Evolutionary conservation across 1,140 invertebrate species (phyloP).

Genomic region (Drosophila teissieri): DNA sequence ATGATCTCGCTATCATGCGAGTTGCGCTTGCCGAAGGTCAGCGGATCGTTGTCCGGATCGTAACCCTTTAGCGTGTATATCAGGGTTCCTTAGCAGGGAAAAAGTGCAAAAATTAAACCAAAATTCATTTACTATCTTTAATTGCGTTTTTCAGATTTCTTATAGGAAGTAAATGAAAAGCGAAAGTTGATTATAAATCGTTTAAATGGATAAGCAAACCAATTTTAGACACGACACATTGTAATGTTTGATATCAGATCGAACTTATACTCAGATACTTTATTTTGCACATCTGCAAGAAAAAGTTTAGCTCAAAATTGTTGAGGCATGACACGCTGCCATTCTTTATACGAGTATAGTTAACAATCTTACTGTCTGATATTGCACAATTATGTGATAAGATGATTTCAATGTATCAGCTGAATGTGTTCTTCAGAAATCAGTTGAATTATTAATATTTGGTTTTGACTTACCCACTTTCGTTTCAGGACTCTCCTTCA

Average conservation of each 20-base stretch:
- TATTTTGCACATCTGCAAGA: background rate
- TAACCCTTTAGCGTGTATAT: conserved; percentile 92
- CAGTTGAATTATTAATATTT: too few relatives aligned
- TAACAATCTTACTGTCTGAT: background rate
- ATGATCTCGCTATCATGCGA: conserved; percentile 93
- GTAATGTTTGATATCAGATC: background rate
- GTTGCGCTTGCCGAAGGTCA: conserved; percentile 93
- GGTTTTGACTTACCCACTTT: conserved; percentile 89
- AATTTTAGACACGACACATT: background rate
- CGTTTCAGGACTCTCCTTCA: conserved; percentile 94
- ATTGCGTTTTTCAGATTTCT: too few relatives aligned
- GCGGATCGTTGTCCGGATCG: conserved; percentile 93
- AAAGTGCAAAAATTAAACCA: background rate
- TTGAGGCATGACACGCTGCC: background rate
- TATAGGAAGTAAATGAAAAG: background rate
- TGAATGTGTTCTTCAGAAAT: too few relatives aligned
- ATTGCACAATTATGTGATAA: background rate
- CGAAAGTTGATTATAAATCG: background rate
- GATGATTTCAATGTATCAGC: background rate
- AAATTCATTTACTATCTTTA: too few relatives aligned
- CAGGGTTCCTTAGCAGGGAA: conserved; percentile 88
- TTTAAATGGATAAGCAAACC: background rate
- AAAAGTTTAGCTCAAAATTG: background rate
- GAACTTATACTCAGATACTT: background rate
- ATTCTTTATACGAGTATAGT: background rate